These are phyloP conservation scores for Drosophila auraria DNA, from an alignment of 1,140 invertebrate species.

Conservation along the genomic window DNA sequence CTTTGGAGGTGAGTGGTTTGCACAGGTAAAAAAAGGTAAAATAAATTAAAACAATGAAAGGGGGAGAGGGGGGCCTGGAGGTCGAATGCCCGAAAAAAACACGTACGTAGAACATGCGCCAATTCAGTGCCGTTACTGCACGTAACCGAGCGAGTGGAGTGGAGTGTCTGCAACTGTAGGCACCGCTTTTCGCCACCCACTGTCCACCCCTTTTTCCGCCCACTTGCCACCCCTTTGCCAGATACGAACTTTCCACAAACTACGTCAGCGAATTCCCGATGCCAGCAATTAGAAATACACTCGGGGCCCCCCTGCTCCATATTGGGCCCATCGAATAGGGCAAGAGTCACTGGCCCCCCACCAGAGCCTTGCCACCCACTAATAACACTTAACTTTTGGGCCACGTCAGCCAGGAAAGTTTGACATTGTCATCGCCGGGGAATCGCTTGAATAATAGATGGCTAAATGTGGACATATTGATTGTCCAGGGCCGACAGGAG, in stretches of 20 bases:
- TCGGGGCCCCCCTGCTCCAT: neutral
- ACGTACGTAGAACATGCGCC: constrained; percentile 34
- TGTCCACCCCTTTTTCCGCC: neutral
- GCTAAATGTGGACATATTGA: constrained; percentile 12
- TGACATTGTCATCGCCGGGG: constrained; percentile 22
- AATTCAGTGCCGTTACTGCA: constrained; percentile 30
- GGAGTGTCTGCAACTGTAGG: constrained; percentile 16
- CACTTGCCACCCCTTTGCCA: neutral
- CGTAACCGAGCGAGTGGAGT: constrained; percentile 7
- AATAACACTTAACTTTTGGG: constrained; percentile 27
- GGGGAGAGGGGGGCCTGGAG: neutral
- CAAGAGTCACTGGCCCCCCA: neutral
- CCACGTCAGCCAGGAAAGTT: constrained; percentile 41
- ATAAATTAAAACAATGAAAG: neutral
- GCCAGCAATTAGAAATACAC: constrained; percentile 21
- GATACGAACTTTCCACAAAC: constrained; percentile 22
- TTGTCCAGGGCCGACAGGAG: constrained; percentile 4
- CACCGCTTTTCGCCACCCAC: constrained; percentile 9
- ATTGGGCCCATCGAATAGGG: constrained; percentile 11
- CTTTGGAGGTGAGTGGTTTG: neutral
- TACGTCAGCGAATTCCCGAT: constrained; percentile 29
- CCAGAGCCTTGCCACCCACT: neutral
- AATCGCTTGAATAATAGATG: constrained; percentile 32
- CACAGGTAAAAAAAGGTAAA: neutral
- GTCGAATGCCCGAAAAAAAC: constrained; percentile 25